These are phyloP conservation scores for Petaurus breviceps DNA, from an alignment of 2,113 vertebrate species.

Conservation along the genomic window DNA sequence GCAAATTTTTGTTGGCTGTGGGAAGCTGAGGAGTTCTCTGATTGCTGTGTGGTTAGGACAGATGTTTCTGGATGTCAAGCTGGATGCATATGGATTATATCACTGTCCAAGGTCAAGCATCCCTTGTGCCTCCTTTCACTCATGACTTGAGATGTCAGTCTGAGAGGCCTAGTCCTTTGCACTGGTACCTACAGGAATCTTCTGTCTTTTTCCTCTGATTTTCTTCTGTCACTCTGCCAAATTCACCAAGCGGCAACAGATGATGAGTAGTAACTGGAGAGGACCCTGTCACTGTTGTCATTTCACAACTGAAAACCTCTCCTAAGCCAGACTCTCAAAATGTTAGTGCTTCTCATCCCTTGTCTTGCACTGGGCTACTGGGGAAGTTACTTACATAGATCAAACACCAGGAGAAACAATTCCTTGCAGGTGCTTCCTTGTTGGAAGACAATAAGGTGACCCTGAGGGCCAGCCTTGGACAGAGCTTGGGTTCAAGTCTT, in stretches of 20 bases:
- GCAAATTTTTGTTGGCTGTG: not conserved
- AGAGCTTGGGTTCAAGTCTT: not conserved
- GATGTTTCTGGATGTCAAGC: not conserved
- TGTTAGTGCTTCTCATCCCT: not conserved
- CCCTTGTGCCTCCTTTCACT: not conserved
- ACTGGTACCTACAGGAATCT: not conserved
- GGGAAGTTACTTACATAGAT: not conserved
- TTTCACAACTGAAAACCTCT: constrained; percentile 56
- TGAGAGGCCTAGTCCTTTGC: not conserved
- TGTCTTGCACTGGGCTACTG: not conserved
- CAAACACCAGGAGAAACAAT: not conserved
- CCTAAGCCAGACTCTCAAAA: constrained; percentile 25
- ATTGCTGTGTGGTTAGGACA: not conserved
- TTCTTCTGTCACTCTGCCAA: constrained; percentile 54
- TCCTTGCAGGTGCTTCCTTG: not conserved
- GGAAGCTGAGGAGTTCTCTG: not conserved
- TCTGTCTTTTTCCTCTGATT: not conserved
- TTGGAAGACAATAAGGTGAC: not conserved
- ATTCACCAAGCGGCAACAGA: constrained; percentile 55
- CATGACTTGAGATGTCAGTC: not conserved
- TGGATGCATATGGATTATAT: constrained; percentile 18
- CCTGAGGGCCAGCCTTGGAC: not conserved
- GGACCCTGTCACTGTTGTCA: constrained; percentile 32
- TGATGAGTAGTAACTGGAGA: constrained; percentile 40
- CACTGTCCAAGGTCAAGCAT: constrained; percentile 41